Percentiles rank a stretch among this genome's conserved stretches.
phyloP scores from a whole-genome alignment of 2,888 invertebrate species.

The Lithophane ornitopus region DNA sequence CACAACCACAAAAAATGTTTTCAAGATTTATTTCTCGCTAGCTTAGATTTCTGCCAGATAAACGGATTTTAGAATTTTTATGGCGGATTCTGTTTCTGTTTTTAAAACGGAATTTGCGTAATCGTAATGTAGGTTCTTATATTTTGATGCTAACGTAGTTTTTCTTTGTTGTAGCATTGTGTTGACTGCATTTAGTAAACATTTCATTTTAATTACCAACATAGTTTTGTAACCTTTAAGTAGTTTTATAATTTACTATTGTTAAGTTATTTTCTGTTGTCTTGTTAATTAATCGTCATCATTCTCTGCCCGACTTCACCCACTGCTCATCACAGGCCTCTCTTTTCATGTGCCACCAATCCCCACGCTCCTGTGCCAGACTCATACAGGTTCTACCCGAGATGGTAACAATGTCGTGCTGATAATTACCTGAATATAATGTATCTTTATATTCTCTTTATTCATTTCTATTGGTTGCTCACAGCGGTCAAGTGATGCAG shows the following conservation, averaged over 20 bases:
- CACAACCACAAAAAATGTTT: conserved; percentile 70
- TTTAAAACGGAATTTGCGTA: conserved; percentile 40
- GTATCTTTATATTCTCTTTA: background rate
- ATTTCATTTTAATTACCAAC: conserved; percentile 38
- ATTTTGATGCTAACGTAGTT: conserved; percentile 32
- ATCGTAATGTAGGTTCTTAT: conserved; percentile 24
- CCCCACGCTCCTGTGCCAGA: too few species aligned
- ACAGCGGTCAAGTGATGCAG: conserved; percentile 15
- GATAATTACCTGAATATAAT: background rate
- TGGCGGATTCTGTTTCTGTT: conserved; percentile 34
- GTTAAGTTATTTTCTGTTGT: background rate
- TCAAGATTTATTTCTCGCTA: conserved; percentile 63
- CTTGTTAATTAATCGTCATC: background rate
- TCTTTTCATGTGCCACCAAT: too few species aligned
- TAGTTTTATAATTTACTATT: conserved; percentile 11
- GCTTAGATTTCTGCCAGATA: conserved; percentile 56
- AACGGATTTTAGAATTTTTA: conserved; percentile 42
- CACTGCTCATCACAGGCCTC: too few species aligned
- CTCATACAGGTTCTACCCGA: too few species aligned
- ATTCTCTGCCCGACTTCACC: too few species aligned
- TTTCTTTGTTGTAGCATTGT: conserved; percentile 45
- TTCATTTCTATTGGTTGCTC: background rate
- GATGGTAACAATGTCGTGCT: too few species aligned
- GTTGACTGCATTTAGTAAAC: conserved; percentile 40
- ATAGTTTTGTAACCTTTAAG: conserved; percentile 21